Evolutionary conservation across 2,797 vertebrate genomes (phyloP), one percentile per base, ranked within the genome.

Genomic region (Enteromius viviparus): DNA sequence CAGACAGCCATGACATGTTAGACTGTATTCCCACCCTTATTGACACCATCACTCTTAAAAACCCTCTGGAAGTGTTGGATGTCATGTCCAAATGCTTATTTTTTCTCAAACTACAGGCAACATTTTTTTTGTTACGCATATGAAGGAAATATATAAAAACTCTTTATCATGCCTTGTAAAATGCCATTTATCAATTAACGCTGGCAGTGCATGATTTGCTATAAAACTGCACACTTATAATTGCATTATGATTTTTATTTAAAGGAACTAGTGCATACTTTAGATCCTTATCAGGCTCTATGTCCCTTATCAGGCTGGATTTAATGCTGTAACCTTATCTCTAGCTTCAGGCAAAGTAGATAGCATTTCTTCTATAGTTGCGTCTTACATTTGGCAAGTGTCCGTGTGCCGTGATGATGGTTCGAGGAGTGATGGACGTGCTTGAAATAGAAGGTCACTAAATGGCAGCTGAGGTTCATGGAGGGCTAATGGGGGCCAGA

Each of bases 271-370:
- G 71, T 77, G 77, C 86, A 77, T 82, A 75, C 83, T 85, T 76
- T 12, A 78, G 40, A 19, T 21, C 5, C 58, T 64, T 77, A 49
- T 77, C 76, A 64, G 75, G 9, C n/a, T 29, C 7, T 51, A 84
- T 65, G n/a, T 47, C n/a, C 4, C 23, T 77, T 77, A 77, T 77
- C 75, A 77, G 58, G 15, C 40, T 64, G 17, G 91, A 88, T 93
- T 91, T 91, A 91, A 86, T 84, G 82, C 83, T 89, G 93, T 91
- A 93, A 93, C 90, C 86, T 85, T 90, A 93, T 91, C 92, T 85
- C 75, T 87, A 83, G 90, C 87, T 90, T 85, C 86, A 51, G 85
- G 69, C 80, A 87, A 90, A 93, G 92, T 88, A 90, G 87, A 94
- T 85, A 85, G 76, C 81, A 80, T 94, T 91, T 80, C 87, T 58